Base-by-base conservation (phyloP, 2,797 vertebrate genomes). In the Aplochiton taeniatus region DNA sequence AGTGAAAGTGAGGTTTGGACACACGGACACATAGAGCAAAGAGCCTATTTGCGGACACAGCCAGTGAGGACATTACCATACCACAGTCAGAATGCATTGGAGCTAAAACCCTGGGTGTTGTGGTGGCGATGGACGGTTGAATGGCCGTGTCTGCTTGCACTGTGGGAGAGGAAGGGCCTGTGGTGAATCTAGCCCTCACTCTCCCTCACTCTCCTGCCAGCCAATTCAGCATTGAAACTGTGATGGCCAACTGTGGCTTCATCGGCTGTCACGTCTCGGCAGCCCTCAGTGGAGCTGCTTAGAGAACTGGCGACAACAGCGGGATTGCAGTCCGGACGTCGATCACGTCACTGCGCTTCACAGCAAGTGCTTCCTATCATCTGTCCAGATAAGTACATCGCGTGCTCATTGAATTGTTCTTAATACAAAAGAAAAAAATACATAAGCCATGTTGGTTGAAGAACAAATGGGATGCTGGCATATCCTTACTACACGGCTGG, bases 161-260 rank as follows among this genome's bases (percentile, higher is more conserved):
- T 44, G 56, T 58, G 56, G 44, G 60, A 51, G 31, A 43, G 49
- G 60, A 51, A 62, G 31, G 16, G 13, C 60, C 60, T 62, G 60
- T 48, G 50, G 49, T 31, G 47, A 49, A 7, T 17, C 18, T 49
- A 47, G 46, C 48, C 47, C n/a, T 20, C 12, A 50, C 41, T 12
- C 13, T 46, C 59, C 20, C 41, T 61, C 46, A 50, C 10, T 42
- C 11, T 31, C 31, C 31, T 42, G 14, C 19, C 59, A 42, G 31
- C 48, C 49, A 52, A 50, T 16, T 50, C n/a, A 18, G 41, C 54
- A 11, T 16, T 20, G 1, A 14, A 55, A 55, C 54, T 7, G 8
- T 3, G 8, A 12, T 31, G 12, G 14, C 46, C 18, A 8, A 41
- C 59, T 49, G 59, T 60, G 18, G 19, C n/a, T 50, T 20, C 19